Conservation (phyloP, 2,888 invertebrate genomes). For the Oscheius sp. region DNA sequence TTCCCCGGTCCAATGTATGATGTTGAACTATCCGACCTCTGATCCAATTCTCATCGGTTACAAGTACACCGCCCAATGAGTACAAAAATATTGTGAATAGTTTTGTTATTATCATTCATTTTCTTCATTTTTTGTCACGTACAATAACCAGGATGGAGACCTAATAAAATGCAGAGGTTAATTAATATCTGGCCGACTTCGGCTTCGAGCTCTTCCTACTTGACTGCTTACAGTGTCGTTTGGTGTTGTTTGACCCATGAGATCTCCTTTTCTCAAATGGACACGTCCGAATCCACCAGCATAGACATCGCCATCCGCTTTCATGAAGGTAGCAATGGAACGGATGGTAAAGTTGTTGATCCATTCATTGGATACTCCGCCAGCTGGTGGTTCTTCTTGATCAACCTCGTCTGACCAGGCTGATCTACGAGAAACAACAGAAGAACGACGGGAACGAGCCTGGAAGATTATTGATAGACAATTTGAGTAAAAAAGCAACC, state of each 20-base stretch:
- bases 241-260: conserved; percentile 31
- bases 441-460: conserved; percentile 25
- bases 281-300: conserved; percentile 61
- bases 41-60: conserved; percentile 27
- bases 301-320: conserved; percentile 56
- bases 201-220: not conserved
- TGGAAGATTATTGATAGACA: not conserved
- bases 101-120: not conserved
- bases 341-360: conserved; percentile 61
- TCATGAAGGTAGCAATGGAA: conserved; percentile 62
- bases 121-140: not conserved
- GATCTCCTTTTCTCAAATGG: conserved; percentile 53
- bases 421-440: conserved; percentile 6
- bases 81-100: not conserved
- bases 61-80: conserved; percentile 6
- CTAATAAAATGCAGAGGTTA: conserved; percentile 10
- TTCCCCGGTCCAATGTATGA: conserved; percentile 62
- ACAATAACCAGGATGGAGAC: not conserved
- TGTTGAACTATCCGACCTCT: conserved; percentile 32
- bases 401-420: not conserved
- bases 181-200: not conserved
- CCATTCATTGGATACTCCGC: conserved; percentile 48
- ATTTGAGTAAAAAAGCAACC: not conserved
- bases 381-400: conserved; percentile 2
- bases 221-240: conserved; percentile 12